Percentiles rank a stretch among this genome's conserved stretches.
phyloP scores from a whole-genome alignment of 1,140 invertebrate genomes.

The Papilio polytes region DNA sequence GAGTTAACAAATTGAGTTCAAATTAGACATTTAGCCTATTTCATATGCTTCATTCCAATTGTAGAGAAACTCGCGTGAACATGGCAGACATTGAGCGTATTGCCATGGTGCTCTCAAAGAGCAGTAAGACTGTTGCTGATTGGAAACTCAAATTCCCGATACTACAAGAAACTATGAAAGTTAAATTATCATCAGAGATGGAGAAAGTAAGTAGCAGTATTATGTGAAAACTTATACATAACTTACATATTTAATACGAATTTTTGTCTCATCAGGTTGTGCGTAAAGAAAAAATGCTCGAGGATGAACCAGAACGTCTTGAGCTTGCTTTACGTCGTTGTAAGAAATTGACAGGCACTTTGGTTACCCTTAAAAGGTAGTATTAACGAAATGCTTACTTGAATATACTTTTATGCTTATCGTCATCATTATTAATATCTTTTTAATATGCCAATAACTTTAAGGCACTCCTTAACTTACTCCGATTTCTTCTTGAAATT shows the following conservation, averaged over 20 bases:
- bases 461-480: too few species aligned
- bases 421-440: not conserved
- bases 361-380: slow-evolving; percentile 98
- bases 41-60: slow-evolving; percentile 38
- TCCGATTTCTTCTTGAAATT: too few species aligned
- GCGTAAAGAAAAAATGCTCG: slow-evolving; percentile 97
- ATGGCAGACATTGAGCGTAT: slow-evolving; percentile 98
- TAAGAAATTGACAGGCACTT: slow-evolving; percentile 97
- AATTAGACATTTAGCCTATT: slow-evolving; percentile 7
- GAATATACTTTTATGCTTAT: not conserved
- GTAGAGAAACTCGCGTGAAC: slow-evolving; percentile 94
- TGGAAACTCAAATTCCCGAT: slow-evolving; percentile 96
- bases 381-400: slow-evolving; percentile 4
- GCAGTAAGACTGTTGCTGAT: slow-evolving; percentile 96
- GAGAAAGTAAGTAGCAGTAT: slow-evolving; percentile 86
- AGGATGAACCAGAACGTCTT: slow-evolving; percentile 96
- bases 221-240: not conserved
- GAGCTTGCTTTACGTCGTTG: slow-evolving; percentile 96
- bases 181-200: slow-evolving; percentile 95
- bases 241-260: not conserved
- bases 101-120: slow-evolving; percentile 91
- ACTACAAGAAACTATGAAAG: slow-evolving; percentile 95
- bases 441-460: too few species aligned
- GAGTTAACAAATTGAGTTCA: not conserved
- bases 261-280: slow-evolving; percentile 86